Evolutionary conservation across 2,113 vertebrate genomes (phyloP), one percentile per base, ranked within the genome.

Genomic region (Brachirus orientalis): DNA sequence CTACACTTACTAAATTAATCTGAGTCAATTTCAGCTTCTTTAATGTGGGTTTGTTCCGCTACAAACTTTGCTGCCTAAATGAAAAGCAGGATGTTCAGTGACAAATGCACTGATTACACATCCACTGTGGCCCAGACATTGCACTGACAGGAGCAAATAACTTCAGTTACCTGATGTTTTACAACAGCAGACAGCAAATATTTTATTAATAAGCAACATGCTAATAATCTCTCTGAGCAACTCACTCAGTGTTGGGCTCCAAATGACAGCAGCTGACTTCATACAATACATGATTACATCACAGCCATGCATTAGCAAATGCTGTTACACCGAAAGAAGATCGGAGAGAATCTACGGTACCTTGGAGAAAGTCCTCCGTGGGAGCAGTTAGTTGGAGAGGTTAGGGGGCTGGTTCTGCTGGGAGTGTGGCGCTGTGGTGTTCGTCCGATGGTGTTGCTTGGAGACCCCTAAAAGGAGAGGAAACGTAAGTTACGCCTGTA

Each of bases 331-430:
- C 13, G 1, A 11, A 4, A 16, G 1, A 6, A 18, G 56, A 9
- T 12, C 2, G 0, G 13, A 1, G 45, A 33, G 43, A 0, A 0
- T 53, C 88, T 96, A 99, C n/a, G n/a, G n/a, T n/a, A n/a, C 98
- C 98, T 99, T 69, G 97, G 97, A 69, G 98, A 99, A n/a, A 98
- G 91, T 48, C 97, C 97, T n/a, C 96, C 95, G 7, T 98, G 97
- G 80, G 97, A 99, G 74, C 96, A 99, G 90, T 98, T 98, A 63
- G 97, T 99, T 2, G 98, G 98, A 38, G 97, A 98, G 66, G 97
- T 99, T 73, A 99, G 93, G 38, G 96, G 98, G 80, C 97, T 98
- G 67, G 97, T 95, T 83, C 97, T 94, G 90, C 95, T 99, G 89
- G 95, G 93, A 65, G 95, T 90, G 86, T 97, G 97, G 63, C 97